Conservation (phyloP, 2,797 vertebrate genomes). For the Xyrichtys novacula region DNA sequence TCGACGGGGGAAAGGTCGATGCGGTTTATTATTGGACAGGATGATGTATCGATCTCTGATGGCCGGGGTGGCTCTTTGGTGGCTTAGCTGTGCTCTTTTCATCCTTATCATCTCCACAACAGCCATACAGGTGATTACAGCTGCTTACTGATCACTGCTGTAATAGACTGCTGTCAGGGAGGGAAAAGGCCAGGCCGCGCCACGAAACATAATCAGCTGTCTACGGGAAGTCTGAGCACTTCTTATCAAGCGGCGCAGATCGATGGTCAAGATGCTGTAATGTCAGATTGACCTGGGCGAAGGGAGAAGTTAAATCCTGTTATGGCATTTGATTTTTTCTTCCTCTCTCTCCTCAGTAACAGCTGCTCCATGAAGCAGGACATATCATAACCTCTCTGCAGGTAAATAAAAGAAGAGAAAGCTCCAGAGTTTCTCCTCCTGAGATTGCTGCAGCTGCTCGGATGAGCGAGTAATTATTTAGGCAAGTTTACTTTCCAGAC, state of each 20-base stretch:
- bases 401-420: no score
- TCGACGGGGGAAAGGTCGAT: conserved; percentile 49
- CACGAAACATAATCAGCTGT: conserved; percentile 66
- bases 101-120: conserved; percentile 66
- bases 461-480: conserved; percentile 68
- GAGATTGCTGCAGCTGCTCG: conserved; percentile 5
- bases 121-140: conserved; percentile 65
- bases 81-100: conserved; percentile 44
- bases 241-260: conserved; percentile 61
- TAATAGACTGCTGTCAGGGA: conserved; percentile 60
- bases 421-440: conserved; percentile 16
- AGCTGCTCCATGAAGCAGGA: conserved; percentile 28
- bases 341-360: conserved; percentile 6
- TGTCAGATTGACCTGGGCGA: conserved; percentile 36
- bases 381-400: conserved; percentile 32
- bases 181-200: conserved; percentile 52
- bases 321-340: conserved; percentile 22
- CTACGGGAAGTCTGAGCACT: conserved; percentile 53
- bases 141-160: conserved; percentile 55
- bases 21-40: conserved; percentile 60
- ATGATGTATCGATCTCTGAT: conserved; percentile 67
- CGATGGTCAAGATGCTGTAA: conserved; percentile 58
- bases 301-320: conserved; percentile 49
- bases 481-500: conserved; percentile 60
- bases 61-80: conserved; percentile 23